Percentiles rank a stretch among this genome's conserved stretches.
These are phyloP conservation scores for Myotis davidii DNA, from an alignment of 2,113 vertebrate genomes.

Conservation along the genomic window DNA sequence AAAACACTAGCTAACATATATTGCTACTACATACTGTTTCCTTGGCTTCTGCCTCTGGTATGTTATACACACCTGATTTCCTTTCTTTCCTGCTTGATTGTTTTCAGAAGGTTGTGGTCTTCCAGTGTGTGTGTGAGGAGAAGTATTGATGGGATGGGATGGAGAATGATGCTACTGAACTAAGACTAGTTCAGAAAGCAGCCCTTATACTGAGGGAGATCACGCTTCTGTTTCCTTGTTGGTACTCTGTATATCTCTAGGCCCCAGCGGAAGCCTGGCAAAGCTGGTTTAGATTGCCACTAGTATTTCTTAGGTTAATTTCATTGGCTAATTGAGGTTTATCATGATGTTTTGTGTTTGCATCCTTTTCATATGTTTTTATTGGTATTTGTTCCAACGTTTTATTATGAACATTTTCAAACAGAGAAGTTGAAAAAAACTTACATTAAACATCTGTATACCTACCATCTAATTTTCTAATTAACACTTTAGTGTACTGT, in stretches of 20 bases:
- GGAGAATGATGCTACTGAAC: not conserved
- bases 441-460: not conserved
- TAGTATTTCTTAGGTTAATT: not conserved
- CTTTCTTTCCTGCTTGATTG: not conserved
- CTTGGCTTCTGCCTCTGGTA: not conserved
- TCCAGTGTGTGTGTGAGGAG: not conserved
- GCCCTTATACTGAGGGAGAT: not conserved
- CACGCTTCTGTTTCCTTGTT: not conserved
- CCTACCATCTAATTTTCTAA: not conserved
- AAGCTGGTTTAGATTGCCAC: not conserved
- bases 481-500: not conserved
- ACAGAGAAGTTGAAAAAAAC: constrained; percentile 27
- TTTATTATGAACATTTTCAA: constrained; percentile 45
- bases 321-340: not conserved
- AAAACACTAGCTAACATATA: too few species aligned
- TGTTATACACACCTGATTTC: not conserved
- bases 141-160: not conserved
- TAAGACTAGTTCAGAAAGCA: not conserved
- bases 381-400: not conserved
- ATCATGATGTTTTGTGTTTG: not conserved
- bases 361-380: constrained; percentile 29
- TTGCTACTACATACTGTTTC: not conserved
- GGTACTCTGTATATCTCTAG: not conserved
- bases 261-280: not conserved
- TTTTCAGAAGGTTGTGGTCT: constrained; percentile 42